phyloP scores from a whole-genome alignment of 2,888 invertebrate species.

The Volucella bombylans region DNA sequence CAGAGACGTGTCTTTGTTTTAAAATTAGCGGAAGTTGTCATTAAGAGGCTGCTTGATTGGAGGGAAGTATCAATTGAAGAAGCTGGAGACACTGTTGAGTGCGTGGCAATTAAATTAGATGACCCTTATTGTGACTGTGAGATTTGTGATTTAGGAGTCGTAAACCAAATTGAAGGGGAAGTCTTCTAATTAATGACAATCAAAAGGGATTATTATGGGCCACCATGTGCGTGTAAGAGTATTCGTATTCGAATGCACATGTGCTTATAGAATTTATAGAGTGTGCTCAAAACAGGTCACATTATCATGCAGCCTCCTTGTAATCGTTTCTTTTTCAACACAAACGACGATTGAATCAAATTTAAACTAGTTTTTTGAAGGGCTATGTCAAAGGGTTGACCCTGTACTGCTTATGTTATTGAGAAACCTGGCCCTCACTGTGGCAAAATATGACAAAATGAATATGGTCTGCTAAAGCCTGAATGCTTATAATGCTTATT shows the following conservation, averaged over 20 bases:
- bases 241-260: neutral
- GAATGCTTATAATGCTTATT: no score
- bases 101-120: constrained; percentile 67
- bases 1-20: constrained; percentile 67
- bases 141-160: constrained; percentile 58
- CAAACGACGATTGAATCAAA: no score
- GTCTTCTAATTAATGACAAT: constrained; percentile 67
- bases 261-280: neutral
- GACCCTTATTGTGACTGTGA: constrained; percentile 67
- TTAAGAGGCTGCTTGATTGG: constrained; percentile 70
- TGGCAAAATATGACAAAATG: no score
- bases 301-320: no score
- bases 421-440: no score
- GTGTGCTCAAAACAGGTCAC: no score
- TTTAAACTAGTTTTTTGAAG: no score
- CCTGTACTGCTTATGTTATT: no score
- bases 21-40: constrained; percentile 73
- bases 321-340: no score
- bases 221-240: neutral
- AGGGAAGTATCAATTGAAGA: constrained; percentile 73
- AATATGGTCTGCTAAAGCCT: no score
- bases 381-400: no score
- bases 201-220: constrained; percentile 46
- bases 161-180: constrained; percentile 64
- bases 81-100: constrained; percentile 34